Base-by-base conservation (phyloP, 2,888 invertebrate species). In the Sphinx pinastri region DNA sequence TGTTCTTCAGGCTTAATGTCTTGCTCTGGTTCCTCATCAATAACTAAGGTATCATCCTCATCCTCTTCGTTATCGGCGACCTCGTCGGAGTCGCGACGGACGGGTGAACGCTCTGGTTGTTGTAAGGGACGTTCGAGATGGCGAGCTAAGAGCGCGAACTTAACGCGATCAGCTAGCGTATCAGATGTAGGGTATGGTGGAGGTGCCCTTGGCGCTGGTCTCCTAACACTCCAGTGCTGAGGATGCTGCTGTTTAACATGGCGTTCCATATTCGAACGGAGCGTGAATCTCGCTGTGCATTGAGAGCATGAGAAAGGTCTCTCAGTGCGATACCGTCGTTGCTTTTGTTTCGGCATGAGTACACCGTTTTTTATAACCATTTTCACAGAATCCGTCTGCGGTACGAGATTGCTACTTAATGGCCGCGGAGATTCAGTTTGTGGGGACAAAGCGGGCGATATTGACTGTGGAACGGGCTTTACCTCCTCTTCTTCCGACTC, bases 191-290 rank as follows among this genome's bases (percentile, higher is more conserved):
- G 87, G 74, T 87, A 93, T 12, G 90, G 94, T 4, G 91, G 90
- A 16, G 85, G 93, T 1, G 94, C 93, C 72, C 94, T 85, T 0
- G 93, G 89, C 0, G 92, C 82, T 13, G 94, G 93, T 78, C 97
- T 96, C 57, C 97, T 94, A 75, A 97, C 97, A 69, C 97, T 97
- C 97, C 98, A 98, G 83, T 96, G 97, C 74, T 98, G 97, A 0
- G 98, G 98, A 92, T 99, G 99, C 79, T 98, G 98, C 80, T 98
- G 98, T 84, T 98, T 98, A 4, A 98, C 97, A 80, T 99, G 99
- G 0, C 98, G 95, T 87, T 98, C 98, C 98, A 98, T 98, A 81
- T 99, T 98, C 12, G 98, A 98, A n/a, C 98, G 95, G 13, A 98
- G 91, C 0, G 98, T 98, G 82, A 99, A 99, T 69, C 97, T 95